phyloP scores from a whole-genome alignment of 2,888 invertebrate species.

The Smittia aterrima region DNA sequence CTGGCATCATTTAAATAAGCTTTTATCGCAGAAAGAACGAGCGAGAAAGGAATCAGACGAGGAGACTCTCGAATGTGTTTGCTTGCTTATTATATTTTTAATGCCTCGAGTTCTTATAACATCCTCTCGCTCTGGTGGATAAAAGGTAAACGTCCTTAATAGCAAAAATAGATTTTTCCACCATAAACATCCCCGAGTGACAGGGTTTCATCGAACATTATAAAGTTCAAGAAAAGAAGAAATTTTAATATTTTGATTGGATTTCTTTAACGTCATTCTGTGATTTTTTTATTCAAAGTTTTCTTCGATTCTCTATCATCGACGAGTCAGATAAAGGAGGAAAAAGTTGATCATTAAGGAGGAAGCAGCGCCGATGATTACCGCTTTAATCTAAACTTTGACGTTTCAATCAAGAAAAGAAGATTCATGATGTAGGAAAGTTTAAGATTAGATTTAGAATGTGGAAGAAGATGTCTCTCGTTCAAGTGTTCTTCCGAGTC shows the following conservation, averaged over 20 bases:
- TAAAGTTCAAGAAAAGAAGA: conserved; percentile 20
- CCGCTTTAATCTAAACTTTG: conserved; percentile 25
- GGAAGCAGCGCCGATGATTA: background rate
- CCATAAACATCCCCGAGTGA: conserved; percentile 6
- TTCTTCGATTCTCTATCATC: background rate
- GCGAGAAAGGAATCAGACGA: background rate
- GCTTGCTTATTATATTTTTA: conserved; percentile 17
- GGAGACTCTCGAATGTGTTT: background rate
- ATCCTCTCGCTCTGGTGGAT: background rate
- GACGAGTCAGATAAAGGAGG: background rate
- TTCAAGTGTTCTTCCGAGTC: too few relatives aligned
- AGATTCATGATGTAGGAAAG: background rate
- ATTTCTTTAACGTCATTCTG: background rate
- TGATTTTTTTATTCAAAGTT: background rate
- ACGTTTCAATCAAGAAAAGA: conserved; percentile 5
- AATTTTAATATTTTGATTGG: conserved; percentile 40
- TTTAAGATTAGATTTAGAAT: too few relatives aligned
- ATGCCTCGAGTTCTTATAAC: background rate
- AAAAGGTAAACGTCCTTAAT: conserved; percentile 36
- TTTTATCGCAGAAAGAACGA: background rate
- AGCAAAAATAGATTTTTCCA: background rate
- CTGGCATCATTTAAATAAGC: conserved; percentile 30
- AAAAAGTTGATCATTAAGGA: conserved; percentile 31
- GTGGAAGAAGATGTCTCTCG: too few relatives aligned
- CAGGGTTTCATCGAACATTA: conserved; percentile 23